Evolutionary conservation across 2,888 invertebrate species (phyloP).

Genomic region (Xanthostigma xanthostigma): DNA sequence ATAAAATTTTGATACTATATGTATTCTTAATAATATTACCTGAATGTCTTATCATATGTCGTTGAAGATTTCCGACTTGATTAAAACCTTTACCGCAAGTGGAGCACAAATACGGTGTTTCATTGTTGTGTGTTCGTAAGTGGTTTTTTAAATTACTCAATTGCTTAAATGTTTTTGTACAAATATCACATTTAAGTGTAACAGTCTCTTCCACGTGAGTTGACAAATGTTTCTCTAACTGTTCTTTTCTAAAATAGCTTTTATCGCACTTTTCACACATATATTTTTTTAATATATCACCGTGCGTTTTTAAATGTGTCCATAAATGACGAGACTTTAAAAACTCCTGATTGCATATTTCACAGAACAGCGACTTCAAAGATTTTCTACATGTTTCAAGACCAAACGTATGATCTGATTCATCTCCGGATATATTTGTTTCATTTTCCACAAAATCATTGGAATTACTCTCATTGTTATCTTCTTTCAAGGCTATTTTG

Average conservation of each 20-base stretch:
- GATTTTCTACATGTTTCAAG: too few relatives aligned
- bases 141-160: not conserved
- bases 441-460: conserved; percentile 10
- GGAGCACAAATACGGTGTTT: conserved; percentile 29
- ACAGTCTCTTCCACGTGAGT: too few relatives aligned
- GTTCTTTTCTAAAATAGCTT: too few relatives aligned
- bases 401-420: not conserved
- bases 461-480: conserved; percentile 14
- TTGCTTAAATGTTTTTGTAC: conserved; percentile 2
- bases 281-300: not conserved
- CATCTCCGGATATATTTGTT: not conserved
- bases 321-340: conserved; percentile 21
- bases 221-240: too few relatives aligned
- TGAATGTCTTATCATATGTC: conserved; percentile 28
- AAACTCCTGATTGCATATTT: conserved; percentile 32
- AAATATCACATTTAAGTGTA: not conserved
- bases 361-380: conserved; percentile 20
- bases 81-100: conserved; percentile 31
- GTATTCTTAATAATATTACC: conserved; percentile 15
- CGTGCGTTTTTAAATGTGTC: conserved; percentile 15
- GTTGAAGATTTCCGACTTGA: conserved; percentile 29
- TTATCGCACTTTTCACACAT: too few relatives aligned
- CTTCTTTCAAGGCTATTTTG: conserved; percentile 9
- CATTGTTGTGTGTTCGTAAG: conserved; percentile 23
- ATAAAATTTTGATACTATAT: too few relatives aligned